These are phyloP conservation scores for Drosophila falleni DNA, from an alignment of 2,888 invertebrate species.

Conservation along the genomic window DNA sequence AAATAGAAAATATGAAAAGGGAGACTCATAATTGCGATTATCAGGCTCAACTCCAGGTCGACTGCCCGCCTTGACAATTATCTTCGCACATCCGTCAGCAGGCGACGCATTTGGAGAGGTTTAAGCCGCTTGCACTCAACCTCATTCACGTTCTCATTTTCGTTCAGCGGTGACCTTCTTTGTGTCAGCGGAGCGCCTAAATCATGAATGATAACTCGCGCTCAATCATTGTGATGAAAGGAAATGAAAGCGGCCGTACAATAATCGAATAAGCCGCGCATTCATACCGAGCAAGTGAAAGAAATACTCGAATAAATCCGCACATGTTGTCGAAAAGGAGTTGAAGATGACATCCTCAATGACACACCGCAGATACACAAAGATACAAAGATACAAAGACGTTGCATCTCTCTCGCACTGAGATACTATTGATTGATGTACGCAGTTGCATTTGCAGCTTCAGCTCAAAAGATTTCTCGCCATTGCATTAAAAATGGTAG, in stretches of 20 bases:
- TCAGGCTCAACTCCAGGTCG: slow-evolving; percentile 37
- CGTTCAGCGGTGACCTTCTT: slow-evolving; percentile 47
- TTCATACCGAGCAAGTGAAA: slow-evolving; percentile 71
- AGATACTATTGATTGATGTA: slow-evolving; percentile 68
- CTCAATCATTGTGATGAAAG: slow-evolving; percentile 74
- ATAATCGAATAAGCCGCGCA: slow-evolving; percentile 80
- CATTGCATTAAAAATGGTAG: slow-evolving; percentile 37
- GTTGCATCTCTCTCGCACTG: slow-evolving; percentile 11
- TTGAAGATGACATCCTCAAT: slow-evolving; percentile 61
- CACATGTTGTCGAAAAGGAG: slow-evolving; percentile 69
- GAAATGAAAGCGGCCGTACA: slow-evolving; percentile 74
- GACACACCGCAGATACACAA: slow-evolving; percentile 48
- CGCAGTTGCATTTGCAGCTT: slow-evolving; percentile 49
- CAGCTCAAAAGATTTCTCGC: slow-evolving; percentile 59
- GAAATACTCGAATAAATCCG: slow-evolving; percentile 72
- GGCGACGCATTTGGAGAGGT: slow-evolving; percentile 37
- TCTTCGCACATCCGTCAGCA: slow-evolving; percentile 60
- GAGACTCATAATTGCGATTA: slow-evolving; percentile 24
- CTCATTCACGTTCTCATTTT: slow-evolving; percentile 13
- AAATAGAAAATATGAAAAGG: slow-evolving; percentile 51
- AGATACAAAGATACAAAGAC: slow-evolving; percentile 41
- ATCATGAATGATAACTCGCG: slow-evolving; percentile 76
- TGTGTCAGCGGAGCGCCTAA: slow-evolving; percentile 65
- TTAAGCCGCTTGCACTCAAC: slow-evolving; percentile 60
- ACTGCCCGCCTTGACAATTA: slow-evolving; percentile 69